Percentiles rank a stretch among this genome's conserved stretches.
Evolutionary conservation across 2,113 vertebrate genomes (phyloP).

Genomic region (Vimba vimba): DNA sequence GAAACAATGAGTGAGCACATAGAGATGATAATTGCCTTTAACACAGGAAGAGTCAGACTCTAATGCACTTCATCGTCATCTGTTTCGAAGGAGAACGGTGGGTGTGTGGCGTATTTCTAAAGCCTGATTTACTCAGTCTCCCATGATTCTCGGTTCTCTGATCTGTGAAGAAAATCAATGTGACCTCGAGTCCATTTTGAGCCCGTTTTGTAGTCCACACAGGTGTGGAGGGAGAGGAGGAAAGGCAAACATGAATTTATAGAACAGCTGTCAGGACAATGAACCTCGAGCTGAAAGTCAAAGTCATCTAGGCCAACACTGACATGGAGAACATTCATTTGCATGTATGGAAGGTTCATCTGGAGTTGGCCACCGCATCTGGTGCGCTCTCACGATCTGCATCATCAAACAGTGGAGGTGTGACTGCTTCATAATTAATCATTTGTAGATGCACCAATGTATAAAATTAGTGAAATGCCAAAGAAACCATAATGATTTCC

Average conservation of each 20-base stretch:
- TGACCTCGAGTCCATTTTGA: slow-evolving; percentile 15
- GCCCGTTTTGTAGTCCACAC: background rate
- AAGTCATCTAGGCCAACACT: background rate
- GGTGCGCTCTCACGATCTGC: background rate
- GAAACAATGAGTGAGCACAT: background rate
- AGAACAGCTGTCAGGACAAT: slow-evolving; percentile 15
- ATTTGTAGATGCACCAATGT: slow-evolving; percentile 4
- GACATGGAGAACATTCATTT: background rate
- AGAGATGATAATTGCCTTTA: background rate
- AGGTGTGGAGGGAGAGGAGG: background rate
- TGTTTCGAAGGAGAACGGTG: background rate
- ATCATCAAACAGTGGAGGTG: slow-evolving; percentile 19
- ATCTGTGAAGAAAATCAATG: background rate
- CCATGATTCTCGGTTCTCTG: slow-evolving; percentile 8
- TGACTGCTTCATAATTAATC: slow-evolving; percentile 18
- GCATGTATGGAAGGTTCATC: slow-evolving; percentile 17
- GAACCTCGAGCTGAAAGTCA: slow-evolving; percentile 36
- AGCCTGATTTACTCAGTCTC: slow-evolving; percentile 1
- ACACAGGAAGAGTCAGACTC: background rate
- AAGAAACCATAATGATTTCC: background rate
- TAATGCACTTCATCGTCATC: slow-evolving; percentile 7
- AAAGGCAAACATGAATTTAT: background rate
- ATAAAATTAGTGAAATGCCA: slow-evolving; percentile 17
- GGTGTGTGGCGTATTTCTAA: background rate
- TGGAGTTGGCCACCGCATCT: background rate